Evolutionary conservation across 1,140 invertebrate genomes (phyloP), one percentile per base, ranked within the genome.

Genomic region (Pachyrhynchus sulphureomaculatus): DNA sequence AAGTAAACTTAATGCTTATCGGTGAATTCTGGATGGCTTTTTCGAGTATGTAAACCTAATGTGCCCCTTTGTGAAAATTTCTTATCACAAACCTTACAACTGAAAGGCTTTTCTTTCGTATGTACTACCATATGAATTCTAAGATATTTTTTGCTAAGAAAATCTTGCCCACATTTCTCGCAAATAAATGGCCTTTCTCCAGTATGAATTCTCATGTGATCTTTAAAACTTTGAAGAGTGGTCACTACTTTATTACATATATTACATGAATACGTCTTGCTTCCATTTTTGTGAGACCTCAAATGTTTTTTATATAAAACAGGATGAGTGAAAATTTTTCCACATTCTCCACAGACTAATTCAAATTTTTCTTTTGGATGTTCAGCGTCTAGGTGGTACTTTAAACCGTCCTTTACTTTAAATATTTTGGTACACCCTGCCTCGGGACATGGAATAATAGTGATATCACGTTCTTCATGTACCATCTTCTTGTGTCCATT

Each of bases 111-210:
- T 63, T 72, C 65, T 62, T 71, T 51, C 29, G 67, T 49, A 66
- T 73, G 65, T 85, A 84, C 45, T 78, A 80, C 39, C 84, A 82
- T 8, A 82, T 78, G 61, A 84, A 85, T 13, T 71, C 66, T 1
- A 23, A 54, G 60, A 75, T 80, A 37, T 68, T 65, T 65, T 71
- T 80, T 68, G 82, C 86, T 0, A 83, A 86, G 62, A 53, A 71
- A 76, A 58, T 42, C 61, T 58, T 73, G 88, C 2, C 84, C 84
- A 71, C 88, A 89, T n/a, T 76, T 6, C 79, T 12, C 73, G 75
- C 88, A 90, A 42, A 85, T 79, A 72, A 85, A 88, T 2, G 87
- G 87, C 68, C 86, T 88, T 67, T 88, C 86, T 0, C 87, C 86
- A 0, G 86, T 87, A 64, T 89, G 86, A 36, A 78, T 80, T 12